Base-by-base conservation (phyloP, 2,888 invertebrate species). In the Andrena trimmerana region DNA sequence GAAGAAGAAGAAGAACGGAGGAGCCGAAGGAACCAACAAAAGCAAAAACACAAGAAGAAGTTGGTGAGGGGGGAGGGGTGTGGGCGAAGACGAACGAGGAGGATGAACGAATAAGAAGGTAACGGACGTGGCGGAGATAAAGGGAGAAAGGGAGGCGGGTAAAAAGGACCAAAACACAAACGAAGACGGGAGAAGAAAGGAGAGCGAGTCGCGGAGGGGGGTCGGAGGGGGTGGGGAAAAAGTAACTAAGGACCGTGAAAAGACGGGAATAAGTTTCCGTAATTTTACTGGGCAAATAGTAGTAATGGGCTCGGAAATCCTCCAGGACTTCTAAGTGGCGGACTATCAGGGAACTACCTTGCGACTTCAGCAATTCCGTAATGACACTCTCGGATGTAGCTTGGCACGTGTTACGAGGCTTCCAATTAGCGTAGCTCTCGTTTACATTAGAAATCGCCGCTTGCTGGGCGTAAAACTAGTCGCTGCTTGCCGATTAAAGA, bases 381-480 rank as follows among this genome's bases (percentile, higher is more conserved):
- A 88, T 85, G 88, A 88, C 74, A 88, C 74, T 68, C 79, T 65
- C 73, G 81, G 70, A 83, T 81, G 84, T 71, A 78, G 78, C 68
- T 73, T 79, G 86, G 83, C 81, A 81, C 85, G 78, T 85, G 83
- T 88, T 86, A 85, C 85, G 78, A 85, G 72, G 69, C 83, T 83
- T 78, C 85, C 89, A 88, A 86, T 88, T 88, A 88, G 72, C 83
- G 83, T 82, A 84, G 70, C 77, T 86, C 79, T 82, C 81, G 82
- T 87, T 90, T 87, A 83, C 79, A 81, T 83, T 85, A 85, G 86
- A 81, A 89, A 89, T 89, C 81, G 82, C 82, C 79, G 78, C 65
- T 78, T 78, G 81, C 69, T 71, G 75, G 78, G 85, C 83, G 89
- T 88, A 89, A 89, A 88, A 84, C 88, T 89, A 80, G 72, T 88